Evolutionary conservation across 2,797 vertebrate genomes (phyloP).

Genomic region (Darevskia nairensis): DNA sequence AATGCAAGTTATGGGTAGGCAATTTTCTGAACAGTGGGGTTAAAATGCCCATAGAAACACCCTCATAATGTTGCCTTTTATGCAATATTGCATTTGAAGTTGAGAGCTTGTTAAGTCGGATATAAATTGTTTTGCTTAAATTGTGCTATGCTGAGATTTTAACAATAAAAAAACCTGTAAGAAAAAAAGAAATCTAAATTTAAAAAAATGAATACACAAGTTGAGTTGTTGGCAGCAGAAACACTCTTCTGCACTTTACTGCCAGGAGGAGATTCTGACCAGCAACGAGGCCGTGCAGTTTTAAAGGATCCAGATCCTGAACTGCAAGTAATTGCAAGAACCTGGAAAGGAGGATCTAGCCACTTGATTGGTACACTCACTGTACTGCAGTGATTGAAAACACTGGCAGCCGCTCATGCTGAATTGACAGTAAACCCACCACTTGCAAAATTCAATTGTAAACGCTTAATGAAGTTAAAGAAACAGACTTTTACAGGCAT

Average conservation of each 20-base stretch:
- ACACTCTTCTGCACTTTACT: not conserved
- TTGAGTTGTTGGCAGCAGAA: not conserved
- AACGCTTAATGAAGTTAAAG: conserved; percentile 26
- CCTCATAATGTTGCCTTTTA: no score
- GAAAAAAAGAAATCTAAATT: no score
- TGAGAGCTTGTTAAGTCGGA: no score
- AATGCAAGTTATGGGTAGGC: no score
- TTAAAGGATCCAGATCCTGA: not conserved
- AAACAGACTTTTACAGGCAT: conserved; percentile 1
- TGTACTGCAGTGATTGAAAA: conserved; percentile 22
- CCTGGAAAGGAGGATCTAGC: not conserved
- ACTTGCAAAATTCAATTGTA: conserved; percentile 30
- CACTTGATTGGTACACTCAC: not conserved
- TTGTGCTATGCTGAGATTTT: no score
- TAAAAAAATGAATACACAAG: no score
- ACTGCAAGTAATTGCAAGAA: not conserved
- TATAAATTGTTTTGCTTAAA: no score
- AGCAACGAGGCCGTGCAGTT: not conserved
- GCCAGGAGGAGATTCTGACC: not conserved
- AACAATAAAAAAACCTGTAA: no score
- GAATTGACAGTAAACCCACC: conserved; percentile 23
- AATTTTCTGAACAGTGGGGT: no score
- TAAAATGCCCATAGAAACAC: no score
- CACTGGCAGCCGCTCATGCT: not conserved
- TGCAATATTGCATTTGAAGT: no score